Evolutionary conservation across 2,797 vertebrate species (phyloP), one percentile per base, ranked within the genome.

Genomic region (Yasuhikotakia modesta): DNA sequence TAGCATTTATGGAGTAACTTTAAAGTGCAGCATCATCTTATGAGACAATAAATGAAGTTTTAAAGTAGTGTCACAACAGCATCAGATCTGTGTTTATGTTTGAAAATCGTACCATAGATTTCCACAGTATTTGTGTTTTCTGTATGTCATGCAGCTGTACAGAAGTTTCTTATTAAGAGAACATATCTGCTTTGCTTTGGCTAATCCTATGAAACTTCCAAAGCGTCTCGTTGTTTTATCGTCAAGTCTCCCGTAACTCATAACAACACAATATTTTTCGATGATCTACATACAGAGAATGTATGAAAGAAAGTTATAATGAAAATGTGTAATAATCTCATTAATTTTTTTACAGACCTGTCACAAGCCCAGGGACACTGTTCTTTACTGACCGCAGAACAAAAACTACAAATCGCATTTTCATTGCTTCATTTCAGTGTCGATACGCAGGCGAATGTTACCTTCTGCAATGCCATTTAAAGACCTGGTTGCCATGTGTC

Each of bases 151-250:
- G n/a, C 30, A 46, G 17, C n/a, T 46, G 64, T 60, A 27, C 30
- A 58, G 27, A 7, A 30, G 6, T 17, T 61, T n/a, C 30, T 55
- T 12, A 55, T 22, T 55, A 19, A 12, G 8, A 55, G 35, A 35
- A 35, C 35, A 16, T 30, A 60, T 60, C 30, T 17, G 17, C 19
- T 30, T 30, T 30, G 24, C 24, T 35, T 32, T 68, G 68, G 13
- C 61, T n/a, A 22, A 24, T 53, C 35, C 69, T 50, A n/a, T 30
- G 4, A 4, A 75, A 11, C 17, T 30, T 65, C 22, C 45, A 66
- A 55, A 60, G 66, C 75, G 61, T 66, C 14, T 77, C 61, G 50
- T 68, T 7, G 22, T 76, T 13, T 66, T 52, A 8, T n/a, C n/a
- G n/a, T n/a, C 46, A 67, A 22, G 66, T 77, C 61, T 57, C 39